Conservation (phyloP, 2,113 vertebrate genomes). For the Sclerurus mexicanus region DNA sequence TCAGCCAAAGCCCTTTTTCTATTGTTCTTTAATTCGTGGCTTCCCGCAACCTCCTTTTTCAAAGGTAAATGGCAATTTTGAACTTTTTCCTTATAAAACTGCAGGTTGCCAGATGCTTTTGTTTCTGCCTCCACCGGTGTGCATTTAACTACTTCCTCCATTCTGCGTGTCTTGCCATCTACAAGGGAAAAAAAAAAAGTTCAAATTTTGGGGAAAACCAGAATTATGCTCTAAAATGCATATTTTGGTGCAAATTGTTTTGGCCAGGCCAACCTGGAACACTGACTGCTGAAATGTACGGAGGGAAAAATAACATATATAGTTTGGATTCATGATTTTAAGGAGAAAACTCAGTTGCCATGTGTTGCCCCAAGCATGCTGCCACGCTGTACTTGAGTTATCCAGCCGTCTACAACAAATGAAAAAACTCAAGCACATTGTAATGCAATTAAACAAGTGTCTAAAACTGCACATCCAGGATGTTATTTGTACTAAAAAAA, state of each 20-base stretch:
- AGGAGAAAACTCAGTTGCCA: neutral
- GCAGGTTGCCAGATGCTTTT: slow-evolving; percentile 70
- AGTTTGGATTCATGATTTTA: neutral
- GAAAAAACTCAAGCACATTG: neutral
- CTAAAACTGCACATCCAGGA: neutral
- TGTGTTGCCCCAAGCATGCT: neutral
- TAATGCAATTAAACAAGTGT: neutral
- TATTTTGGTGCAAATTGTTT: neutral
- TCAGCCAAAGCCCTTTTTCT: slow-evolving; percentile 77
- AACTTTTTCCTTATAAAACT: slow-evolving; percentile 82
- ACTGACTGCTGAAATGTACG: neutral
- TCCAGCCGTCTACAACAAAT: neutral
- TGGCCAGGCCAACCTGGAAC: neutral
- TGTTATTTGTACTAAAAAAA: neutral
- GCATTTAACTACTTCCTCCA: slow-evolving; percentile 58
- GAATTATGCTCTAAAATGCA: neutral
- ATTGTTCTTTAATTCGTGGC: slow-evolving; percentile 48
- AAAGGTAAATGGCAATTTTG: slow-evolving; percentile 47
- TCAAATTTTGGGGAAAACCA: neutral
- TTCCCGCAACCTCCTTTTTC: neutral
- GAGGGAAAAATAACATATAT: neutral
- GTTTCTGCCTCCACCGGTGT: slow-evolving; percentile 33
- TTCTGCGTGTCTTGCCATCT: slow-evolving; percentile 84
- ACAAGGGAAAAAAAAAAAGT: neutral
- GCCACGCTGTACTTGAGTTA: neutral